Evolutionary conservation across 2,797 vertebrate species (phyloP), one percentile per base, ranked within the genome.

Genomic region (Xiphophorus birchmanni): DNA sequence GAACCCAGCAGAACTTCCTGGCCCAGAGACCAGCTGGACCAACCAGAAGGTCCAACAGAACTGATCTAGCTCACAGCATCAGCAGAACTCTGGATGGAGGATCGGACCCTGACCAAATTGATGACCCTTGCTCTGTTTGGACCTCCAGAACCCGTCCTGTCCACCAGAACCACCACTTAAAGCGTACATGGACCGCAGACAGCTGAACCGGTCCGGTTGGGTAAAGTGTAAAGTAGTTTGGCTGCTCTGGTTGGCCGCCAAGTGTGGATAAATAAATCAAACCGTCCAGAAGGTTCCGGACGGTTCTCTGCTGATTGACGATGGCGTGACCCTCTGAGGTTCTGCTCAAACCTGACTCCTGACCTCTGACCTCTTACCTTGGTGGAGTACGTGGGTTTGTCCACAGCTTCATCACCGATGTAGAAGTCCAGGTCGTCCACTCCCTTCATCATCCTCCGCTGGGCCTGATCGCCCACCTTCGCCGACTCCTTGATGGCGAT

Each of bases 401-500:
- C 98, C 91, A 99, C 97, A 82, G 97, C 98, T 95, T 99, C 98
- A 75, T 99, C 98, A 69, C 98, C 98, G 47, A 99, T 99, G 95
- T 96, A 99, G 96, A 99, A 99, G 91, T 99, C 98, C 95, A 99
- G 92, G 91, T 99, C 98, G 86, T 99, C 98, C 84, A 99, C 98
- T 50, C 98, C 98, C 95, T 99, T 99, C 97, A 98, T 97, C 95
- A 99, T 97, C 93, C 97, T 97, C 91, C 98, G 95, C 86, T 98
- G 97, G 74, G 98, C 97, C 94, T 99, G 98, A 92, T 99, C 98
- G 1, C 97, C 98, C 42, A 99, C 98, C 94, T 99, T 99, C 78
- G 98, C 98, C 0, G 98, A 99, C 90, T 99, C 98, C 94, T 99
- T 99, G 95, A 99, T 99, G 91, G 98, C 97, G 80, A 99, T 99